Percentiles rank a stretch among this genome's conserved stretches.
Conservation (phyloP, 2,888 invertebrate genomes). For the Ophion obscuratus region DNA sequence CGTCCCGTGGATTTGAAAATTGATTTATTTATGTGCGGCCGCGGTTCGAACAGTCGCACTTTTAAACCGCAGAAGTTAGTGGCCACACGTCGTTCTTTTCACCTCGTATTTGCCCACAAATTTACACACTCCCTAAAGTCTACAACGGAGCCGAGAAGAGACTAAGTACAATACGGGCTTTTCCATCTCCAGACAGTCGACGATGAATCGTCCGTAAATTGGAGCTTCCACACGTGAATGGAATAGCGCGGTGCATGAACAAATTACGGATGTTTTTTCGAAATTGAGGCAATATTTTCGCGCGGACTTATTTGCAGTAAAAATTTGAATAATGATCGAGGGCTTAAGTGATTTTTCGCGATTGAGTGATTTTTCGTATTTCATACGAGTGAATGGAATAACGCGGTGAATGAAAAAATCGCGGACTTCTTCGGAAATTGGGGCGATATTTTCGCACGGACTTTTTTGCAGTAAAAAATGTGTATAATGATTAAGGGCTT, state of each 20-base stretch:
- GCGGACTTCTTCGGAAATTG: not conserved
- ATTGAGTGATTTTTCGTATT: too few relatives aligned
- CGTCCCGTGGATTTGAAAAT: conserved; percentile 14
- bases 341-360: too few relatives aligned
- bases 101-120: conserved; percentile 53
- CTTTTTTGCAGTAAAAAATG: too few relatives aligned
- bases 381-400: not conserved
- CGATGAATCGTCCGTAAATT: not conserved
- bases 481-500: too few relatives aligned
- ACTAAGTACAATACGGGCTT: not conserved
- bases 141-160: conserved; percentile 11
- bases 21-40: conserved; percentile 43
- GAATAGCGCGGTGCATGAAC: not conserved
- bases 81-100: conserved; percentile 52
- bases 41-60: conserved; percentile 58
- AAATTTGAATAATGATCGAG: too few relatives aligned
- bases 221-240: not conserved
- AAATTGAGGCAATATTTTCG: too few relatives aligned
- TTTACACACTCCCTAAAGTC: conserved; percentile 23
- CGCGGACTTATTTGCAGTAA: too few relatives aligned
- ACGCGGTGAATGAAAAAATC: not conserved
- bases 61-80: conserved; percentile 61
- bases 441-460: too few relatives aligned
- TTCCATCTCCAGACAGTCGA: not conserved
- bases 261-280: not conserved